Conservation (phyloP, 2,113 vertebrate genomes). For the Grammomys dolichurus region DNA sequence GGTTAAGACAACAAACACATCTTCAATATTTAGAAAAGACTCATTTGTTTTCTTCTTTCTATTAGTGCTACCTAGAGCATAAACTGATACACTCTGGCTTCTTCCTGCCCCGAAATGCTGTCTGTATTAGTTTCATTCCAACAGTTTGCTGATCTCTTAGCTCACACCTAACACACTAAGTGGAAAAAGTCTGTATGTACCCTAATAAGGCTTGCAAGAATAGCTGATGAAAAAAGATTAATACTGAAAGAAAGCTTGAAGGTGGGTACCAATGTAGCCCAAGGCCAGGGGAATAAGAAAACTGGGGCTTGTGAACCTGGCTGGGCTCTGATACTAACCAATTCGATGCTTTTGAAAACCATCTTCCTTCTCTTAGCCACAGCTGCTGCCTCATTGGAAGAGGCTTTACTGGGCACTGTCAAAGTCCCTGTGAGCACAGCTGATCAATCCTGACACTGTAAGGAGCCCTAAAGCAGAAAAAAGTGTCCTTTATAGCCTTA, state of each 20-base stretch:
- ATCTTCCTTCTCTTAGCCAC: not conserved
- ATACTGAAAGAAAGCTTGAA: conserved; percentile 23
- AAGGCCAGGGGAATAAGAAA: not conserved
- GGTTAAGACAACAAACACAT: not conserved
- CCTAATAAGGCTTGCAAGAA: not conserved
- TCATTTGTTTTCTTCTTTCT: not conserved
- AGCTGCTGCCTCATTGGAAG: not conserved
- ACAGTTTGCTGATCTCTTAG: not conserved
- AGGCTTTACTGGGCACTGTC: not conserved
- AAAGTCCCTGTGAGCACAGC: not conserved
- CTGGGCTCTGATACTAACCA: not conserved
- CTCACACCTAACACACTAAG: not conserved
- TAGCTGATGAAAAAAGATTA: not conserved
- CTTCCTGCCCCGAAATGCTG: not conserved
- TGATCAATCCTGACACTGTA: not conserved
- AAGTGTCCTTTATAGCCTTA: not conserved
- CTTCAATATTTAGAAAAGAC: not conserved
- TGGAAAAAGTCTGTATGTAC: not conserved
- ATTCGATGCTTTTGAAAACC: not conserved
- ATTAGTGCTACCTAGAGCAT: not conserved
- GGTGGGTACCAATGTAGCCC: not conserved
- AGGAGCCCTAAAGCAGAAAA: not conserved
- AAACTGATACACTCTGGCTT: not conserved
- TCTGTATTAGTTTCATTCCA: not conserved
- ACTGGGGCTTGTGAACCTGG: not conserved